Evolutionary conservation across 1,140 invertebrate genomes (phyloP).

Genomic region (Dinothrombium tinctorium): DNA sequence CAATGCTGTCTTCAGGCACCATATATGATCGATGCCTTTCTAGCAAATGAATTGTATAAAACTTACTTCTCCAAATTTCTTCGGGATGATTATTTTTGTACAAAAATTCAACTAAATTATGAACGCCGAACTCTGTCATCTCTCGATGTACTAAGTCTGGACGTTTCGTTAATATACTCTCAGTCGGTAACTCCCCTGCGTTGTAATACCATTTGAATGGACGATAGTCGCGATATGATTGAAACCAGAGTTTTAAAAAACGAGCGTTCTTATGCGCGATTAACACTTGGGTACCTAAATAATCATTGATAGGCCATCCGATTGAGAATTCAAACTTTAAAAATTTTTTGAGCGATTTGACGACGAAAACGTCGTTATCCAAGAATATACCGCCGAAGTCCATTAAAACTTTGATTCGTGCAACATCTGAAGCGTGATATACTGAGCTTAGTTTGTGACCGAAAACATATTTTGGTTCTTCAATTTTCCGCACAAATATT

Average conservation of each 20-base stretch:
- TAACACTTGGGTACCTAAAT: conserved; percentile 17
- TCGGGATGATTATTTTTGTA: conserved; percentile 11
- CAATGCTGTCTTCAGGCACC: conserved; percentile 8
- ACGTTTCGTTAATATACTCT: conserved; percentile 13
- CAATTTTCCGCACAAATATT: conserved; percentile 9
- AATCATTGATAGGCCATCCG: conserved; percentile 19
- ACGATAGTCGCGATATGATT: conserved; percentile 17
- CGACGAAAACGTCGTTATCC: conserved; percentile 21
- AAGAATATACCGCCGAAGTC: conserved; percentile 22
- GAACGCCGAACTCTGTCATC: conserved; percentile 17
- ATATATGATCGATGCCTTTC: conserved; percentile 17
- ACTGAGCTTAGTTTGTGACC: conserved; percentile 16
- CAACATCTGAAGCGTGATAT: conserved; percentile 22
- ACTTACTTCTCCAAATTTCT: conserved; percentile 8
- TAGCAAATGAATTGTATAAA: conserved; percentile 18
- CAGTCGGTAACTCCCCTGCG: conserved; percentile 19
- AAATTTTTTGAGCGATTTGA: conserved; percentile 21
- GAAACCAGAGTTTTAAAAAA: conserved; percentile 17
- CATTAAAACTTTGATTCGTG: conserved; percentile 19
- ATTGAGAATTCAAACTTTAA: conserved; percentile 21
- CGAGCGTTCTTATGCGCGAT: conserved; percentile 18
- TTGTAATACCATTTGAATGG: conserved; percentile 19
- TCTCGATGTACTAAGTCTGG: conserved; percentile 19
- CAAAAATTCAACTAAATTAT: conserved; percentile 14
- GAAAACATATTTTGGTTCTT: conserved; percentile 17